A percentile compares a stretch with the other conserved stretches of the same genome.
Evolutionary conservation across 2,888 invertebrate species (phyloP).

Genomic region (Leucozona laternaria): DNA sequence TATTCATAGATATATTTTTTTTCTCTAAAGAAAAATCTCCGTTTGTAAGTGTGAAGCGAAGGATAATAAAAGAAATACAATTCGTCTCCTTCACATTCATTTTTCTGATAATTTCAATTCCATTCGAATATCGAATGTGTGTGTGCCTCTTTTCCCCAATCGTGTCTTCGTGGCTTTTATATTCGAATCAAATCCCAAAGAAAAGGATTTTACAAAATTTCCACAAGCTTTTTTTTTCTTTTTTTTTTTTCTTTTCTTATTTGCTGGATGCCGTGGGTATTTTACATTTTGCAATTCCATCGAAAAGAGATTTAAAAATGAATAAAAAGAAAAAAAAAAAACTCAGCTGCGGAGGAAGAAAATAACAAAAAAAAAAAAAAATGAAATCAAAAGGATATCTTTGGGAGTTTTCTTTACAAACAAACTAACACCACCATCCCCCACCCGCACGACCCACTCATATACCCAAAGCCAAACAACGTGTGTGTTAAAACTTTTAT

Average conservation of each 20-base stretch:
- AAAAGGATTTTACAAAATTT: conserved; percentile 67
- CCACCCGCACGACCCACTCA: background rate
- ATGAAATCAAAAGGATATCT: conserved; percentile 68
- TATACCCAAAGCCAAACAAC: background rate
- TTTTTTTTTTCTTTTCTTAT: background rate
- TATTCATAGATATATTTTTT: background rate
- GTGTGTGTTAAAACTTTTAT: conserved; percentile 66
- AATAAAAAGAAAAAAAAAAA: conserved; percentile 34
- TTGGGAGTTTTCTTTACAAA: conserved; percentile 44
- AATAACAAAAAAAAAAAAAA: conserved; percentile 24
- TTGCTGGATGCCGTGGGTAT: conserved; percentile 22
- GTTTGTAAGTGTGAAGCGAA: conserved; percentile 53
- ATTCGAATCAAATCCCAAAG: conserved; percentile 71
- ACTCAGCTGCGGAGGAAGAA: conserved; percentile 29
- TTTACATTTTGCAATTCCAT: conserved; percentile 72
- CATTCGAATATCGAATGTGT: conserved; percentile 31
- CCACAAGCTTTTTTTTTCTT: conserved; percentile 33
- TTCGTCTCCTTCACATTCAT: conserved; percentile 39
- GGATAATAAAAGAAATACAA: conserved; percentile 55
- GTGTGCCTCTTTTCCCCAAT: conserved; percentile 43
- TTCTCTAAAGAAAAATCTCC: conserved; percentile 14
- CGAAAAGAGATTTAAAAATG: conserved; percentile 61
- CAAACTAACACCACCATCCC: background rate
- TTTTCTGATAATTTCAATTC: conserved; percentile 36
- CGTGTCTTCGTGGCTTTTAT: conserved; percentile 66